phyloP scores from a whole-genome alignment of 2,113 vertebrate genomes.

The Oncorhynchus kisutch region DNA sequence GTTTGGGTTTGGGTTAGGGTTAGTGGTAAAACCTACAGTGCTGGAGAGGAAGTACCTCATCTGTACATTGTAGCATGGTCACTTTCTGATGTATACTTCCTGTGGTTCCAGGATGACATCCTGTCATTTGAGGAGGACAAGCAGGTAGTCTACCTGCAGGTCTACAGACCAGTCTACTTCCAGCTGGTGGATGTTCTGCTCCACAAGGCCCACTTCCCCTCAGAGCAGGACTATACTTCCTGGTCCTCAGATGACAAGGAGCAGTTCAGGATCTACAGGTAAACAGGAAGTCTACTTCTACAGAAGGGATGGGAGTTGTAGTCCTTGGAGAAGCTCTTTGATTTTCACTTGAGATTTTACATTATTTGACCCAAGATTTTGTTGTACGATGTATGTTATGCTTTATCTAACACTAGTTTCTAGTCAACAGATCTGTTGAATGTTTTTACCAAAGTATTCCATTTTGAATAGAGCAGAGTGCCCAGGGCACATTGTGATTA shows the following conservation, averaged over 20 bases:
- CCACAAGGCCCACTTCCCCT: slow-evolving; percentile 92
- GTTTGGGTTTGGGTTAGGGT: background rate
- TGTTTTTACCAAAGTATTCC: background rate
- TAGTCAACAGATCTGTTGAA: background rate
- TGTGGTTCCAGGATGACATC: slow-evolving; percentile 85
- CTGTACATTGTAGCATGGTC: background rate
- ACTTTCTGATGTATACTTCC: background rate
- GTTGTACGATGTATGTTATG: too few species aligned
- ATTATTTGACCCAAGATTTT: too few species aligned
- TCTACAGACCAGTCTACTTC: slow-evolving; percentile 95
- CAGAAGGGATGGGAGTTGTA: background rate
- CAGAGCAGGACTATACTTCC: slow-evolving; percentile 85
- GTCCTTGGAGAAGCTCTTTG: background rate
- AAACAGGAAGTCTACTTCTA: slow-evolving; percentile 17
- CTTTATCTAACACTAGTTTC: too few species aligned
- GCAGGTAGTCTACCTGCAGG: slow-evolving; percentile 90
- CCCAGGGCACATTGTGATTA: background rate
- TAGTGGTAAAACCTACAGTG: too few species aligned
- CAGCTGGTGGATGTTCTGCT: slow-evolving; percentile 94
- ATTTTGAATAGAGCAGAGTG: background rate
- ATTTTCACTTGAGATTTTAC: background rate
- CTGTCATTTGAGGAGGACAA: slow-evolving; percentile 91
- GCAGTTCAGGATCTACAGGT: slow-evolving; percentile 97
- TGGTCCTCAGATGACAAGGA: slow-evolving; percentile 98
- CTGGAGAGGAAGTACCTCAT: background rate